Percentiles rank a stretch among this genome's conserved stretches.
Conservation (phyloP, 2,797 vertebrate species). For the Eutrigla gurnardus region DNA sequence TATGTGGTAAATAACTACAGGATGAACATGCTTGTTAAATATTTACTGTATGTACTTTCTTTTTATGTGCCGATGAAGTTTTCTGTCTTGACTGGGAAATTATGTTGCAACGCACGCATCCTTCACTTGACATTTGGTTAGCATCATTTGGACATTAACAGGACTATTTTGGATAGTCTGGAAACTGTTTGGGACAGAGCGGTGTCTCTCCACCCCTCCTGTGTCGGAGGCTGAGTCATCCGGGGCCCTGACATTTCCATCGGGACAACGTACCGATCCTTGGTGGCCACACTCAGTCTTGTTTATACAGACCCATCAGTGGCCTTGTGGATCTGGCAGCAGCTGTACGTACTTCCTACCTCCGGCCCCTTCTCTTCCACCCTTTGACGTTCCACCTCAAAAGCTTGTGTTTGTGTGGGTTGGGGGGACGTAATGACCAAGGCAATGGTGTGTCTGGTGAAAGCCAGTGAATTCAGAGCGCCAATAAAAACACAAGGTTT, state of each 20-base stretch:
- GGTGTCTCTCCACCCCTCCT: slow-evolving; percentile 68
- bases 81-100: slow-evolving; percentile 57
- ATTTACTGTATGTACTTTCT: slow-evolving; percentile 60
- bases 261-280: slow-evolving; percentile 77
- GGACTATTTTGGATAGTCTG: slow-evolving; percentile 81
- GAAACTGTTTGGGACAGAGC: slow-evolving; percentile 77
- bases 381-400: slow-evolving; percentile 67
- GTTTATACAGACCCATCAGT: slow-evolving; percentile 69
- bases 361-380: slow-evolving; percentile 42
- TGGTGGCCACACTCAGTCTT: slow-evolving; percentile 68
- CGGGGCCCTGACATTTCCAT: slow-evolving; percentile 78
- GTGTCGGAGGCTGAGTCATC: slow-evolving; percentile 79
- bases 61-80: slow-evolving; percentile 54
- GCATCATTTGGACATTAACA: slow-evolving; percentile 74
- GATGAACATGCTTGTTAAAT: slow-evolving; percentile 55
- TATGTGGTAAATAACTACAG: slow-evolving; percentile 42
- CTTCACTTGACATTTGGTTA: slow-evolving; percentile 77
- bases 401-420: slow-evolving; percentile 60
- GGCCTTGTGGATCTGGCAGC: slow-evolving; percentile 70
- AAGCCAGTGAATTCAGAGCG: slow-evolving; percentile 68
- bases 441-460: slow-evolving; percentile 68
- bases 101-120: slow-evolving; percentile 49
- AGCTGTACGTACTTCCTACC: slow-evolving; percentile 33
- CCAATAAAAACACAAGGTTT: slow-evolving; percentile 80
- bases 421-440: slow-evolving; percentile 64